Evolutionary conservation across 2,888 invertebrate species (phyloP).

Genomic region (Xanthorhoe spadicearia): DNA sequence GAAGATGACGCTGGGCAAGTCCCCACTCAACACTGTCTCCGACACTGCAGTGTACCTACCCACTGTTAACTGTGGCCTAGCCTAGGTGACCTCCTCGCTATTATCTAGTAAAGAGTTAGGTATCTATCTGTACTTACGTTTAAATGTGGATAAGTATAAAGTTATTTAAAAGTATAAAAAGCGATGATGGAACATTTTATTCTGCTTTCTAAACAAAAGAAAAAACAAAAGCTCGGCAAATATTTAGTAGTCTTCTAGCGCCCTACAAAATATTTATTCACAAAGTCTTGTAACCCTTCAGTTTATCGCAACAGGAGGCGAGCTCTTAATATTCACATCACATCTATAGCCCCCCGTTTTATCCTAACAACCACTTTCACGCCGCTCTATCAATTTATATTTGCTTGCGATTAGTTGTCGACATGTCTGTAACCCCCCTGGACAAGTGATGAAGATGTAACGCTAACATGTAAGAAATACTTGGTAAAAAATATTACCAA

Average conservation of each 20-base stretch:
- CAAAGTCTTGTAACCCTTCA: slow-evolving; percentile 52
- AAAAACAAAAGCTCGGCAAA: slow-evolving; percentile 4
- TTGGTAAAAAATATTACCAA: not conserved
- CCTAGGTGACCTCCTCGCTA: too few relatives aligned
- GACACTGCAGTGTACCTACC: too few relatives aligned
- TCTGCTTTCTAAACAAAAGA: not conserved
- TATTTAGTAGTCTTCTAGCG: slow-evolving; percentile 23
- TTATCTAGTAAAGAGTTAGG: too few relatives aligned
- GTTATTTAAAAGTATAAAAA: not conserved
- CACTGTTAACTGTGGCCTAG: too few relatives aligned
- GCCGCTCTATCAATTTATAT: slow-evolving; percentile 79
- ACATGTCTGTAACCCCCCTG: slow-evolving; percentile 47
- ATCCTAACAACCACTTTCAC: slow-evolving; percentile 77
- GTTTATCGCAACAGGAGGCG: slow-evolving; percentile 50
- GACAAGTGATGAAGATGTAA: slow-evolving; percentile 15
- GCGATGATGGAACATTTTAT: not conserved
- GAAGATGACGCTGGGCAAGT: too few relatives aligned
- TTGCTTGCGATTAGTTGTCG: slow-evolving; percentile 76
- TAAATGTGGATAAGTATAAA: too few relatives aligned
- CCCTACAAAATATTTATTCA: slow-evolving; percentile 41
- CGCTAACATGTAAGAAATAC: not conserved
- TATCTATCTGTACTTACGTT: too few relatives aligned
- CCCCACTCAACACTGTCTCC: too few relatives aligned
- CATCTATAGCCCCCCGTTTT: slow-evolving; percentile 68
- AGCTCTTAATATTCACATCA: slow-evolving; percentile 75